Base-by-base conservation (phyloP, 2,888 invertebrate species). In the Palloptera scutellata region DNA sequence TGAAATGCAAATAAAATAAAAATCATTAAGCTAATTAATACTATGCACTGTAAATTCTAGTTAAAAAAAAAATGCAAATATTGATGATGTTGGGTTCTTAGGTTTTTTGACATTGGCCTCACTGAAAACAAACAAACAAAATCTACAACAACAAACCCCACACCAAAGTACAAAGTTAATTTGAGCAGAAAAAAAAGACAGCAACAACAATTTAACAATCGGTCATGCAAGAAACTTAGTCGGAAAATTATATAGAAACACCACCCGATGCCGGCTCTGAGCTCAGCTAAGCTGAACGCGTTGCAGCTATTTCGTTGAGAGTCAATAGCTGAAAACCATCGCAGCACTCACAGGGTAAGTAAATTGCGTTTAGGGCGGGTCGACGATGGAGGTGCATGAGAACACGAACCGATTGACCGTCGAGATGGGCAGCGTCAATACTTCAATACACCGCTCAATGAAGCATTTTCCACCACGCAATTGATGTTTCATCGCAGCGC, bases 201-300 rank as follows among this genome's bases (percentile, higher is more conserved):
- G 41, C 13, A 55, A 59, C 11, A 77, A 74, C 77, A 82, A 81
- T 81, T 30, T 81, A 81, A 81, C 71, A 75, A 75, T 78, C 82
- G 78, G 73, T 81, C 81, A 82, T 83, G 83, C 80, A 81, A 80
- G 76, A 80, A 81, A 76, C 74, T 30, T 30, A 6, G 30, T 30
- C 43, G 15, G 2, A 19, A n/a, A 11, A 43, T 40, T 48, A 40
- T 40, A 54, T 45, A 55, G 43, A 45, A 45, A 41, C 20, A 63
- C 43, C 52, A 30, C 12, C 30, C 45, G 17, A 10, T 17, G 42
- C 42, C 12, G 42, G 9, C n/a, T 17, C 55, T 55, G 30, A 55
- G n/a, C 58, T 41, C 41, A 41, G 40, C 12, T 15, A 58, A 58
- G 48, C 51, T 48, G 15, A 48, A 61, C 19, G 20, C 43, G 45